Base-by-base conservation (phyloP, 2,113 vertebrate genomes). In the Amphiprion ocellaris region DNA sequence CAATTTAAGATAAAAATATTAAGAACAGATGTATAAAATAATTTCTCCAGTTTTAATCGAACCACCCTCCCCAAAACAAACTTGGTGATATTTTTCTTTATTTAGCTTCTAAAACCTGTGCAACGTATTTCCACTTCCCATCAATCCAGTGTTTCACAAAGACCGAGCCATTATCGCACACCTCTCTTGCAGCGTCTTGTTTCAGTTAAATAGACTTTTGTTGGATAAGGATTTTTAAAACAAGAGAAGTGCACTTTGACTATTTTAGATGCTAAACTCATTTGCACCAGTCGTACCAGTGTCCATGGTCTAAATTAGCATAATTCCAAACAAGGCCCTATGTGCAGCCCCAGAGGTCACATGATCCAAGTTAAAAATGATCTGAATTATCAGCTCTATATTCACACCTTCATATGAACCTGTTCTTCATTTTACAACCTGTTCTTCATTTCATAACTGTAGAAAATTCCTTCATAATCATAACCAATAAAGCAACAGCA, bases 21-120 rank as follows among this genome's bases (percentile, higher is more conserved):
- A 69, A 67, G 59, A 83, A 65, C 5, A 30, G 4, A 1, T 67
- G 52, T 76, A 85, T 54, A 63, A 77, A 64, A 84, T 5, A 14
- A 23, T 14, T 24, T 53, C 81, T 85, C 86, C 76, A 81, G 69
- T 80, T 87, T 64, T 59, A 71, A 33, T 53, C 17, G 23, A 28
- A 56, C 30, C 30, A 30, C 30, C 30, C 30, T 6, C 30, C n/a
- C 65, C 19, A 56, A 39, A 69, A 56, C 24, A 69, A 73, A 46
- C 50, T 46, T 47, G 41, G 28, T 17, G 8, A 50, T 19, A 49
- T 50, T n/a, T 26, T 6, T 33, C 60, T 56, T 70, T 2, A 2
- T 73, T 8, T 9, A 49, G 28, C 56, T 53, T 67, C 77, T 73
- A 1, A 14, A 66, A 69, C 26, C 64, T 37, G 30, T 23, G 24